Evolutionary conservation across 2,888 invertebrate species (phyloP).

Genomic region (Odontocolon sp.): DNA sequence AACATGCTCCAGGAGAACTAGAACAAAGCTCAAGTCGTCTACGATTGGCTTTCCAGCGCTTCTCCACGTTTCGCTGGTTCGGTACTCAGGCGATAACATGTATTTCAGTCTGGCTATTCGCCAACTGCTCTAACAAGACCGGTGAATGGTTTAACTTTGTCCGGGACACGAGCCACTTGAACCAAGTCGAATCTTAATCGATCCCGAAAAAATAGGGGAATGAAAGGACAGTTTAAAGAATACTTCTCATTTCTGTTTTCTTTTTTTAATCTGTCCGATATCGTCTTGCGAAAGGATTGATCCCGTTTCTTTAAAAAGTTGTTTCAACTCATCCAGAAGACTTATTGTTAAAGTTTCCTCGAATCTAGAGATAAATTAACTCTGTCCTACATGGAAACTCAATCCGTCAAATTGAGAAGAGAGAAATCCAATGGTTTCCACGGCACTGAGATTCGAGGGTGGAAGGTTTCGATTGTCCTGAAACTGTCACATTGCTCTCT

Average conservation of each 20-base stretch:
- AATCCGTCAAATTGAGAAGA: slow-evolving; percentile 24
- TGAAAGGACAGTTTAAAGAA: neutral
- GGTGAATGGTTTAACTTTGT: slow-evolving; percentile 34
- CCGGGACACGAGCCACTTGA: slow-evolving; percentile 17
- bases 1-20: slow-evolving; percentile 63
- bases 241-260: neutral
- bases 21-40: slow-evolving; percentile 48
- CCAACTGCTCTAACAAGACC: slow-evolving; percentile 31
- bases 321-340: slow-evolving; percentile 22
- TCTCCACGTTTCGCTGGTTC: neutral
- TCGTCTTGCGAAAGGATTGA: neutral
- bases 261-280: neutral
- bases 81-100: neutral
- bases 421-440: slow-evolving; percentile 29
- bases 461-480: slow-evolving; percentile 35
- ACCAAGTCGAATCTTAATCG: neutral
- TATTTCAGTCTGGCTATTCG: slow-evolving; percentile 23
- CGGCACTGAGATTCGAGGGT: neutral
- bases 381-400: neutral
- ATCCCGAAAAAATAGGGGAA: neutral
- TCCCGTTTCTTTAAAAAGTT: slow-evolving; percentile 13
- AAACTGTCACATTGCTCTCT: slow-evolving; percentile 26
- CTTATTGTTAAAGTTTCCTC: slow-evolving; percentile 18
- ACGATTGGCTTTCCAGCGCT: slow-evolving; percentile 31
- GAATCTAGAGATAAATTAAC: slow-evolving; percentile 44